Base-by-base conservation (phyloP, 2,113 vertebrate species). In the Platichthys stellatus region DNA sequence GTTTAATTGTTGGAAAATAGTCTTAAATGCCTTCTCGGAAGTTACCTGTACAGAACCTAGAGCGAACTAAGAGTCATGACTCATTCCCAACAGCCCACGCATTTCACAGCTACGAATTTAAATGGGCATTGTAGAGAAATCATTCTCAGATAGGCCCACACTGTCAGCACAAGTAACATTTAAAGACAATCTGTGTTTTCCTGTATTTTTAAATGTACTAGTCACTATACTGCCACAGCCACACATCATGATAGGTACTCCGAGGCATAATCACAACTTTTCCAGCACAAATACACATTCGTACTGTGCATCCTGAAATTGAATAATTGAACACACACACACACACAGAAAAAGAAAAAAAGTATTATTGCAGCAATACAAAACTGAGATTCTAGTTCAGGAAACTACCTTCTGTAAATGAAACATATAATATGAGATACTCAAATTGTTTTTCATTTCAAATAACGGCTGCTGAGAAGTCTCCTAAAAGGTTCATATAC, bases 11-110 rank as follows among this genome's bases (percentile, higher is more conserved):
- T 70, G 38, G 6, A 58, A 60, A 78, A 72, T 2, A 38, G 17
- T 45, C 74, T 81, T 63, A 31, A 47, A 38, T 72, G 26, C 76
- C 83, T 79, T 74, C 74, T 84, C 74, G 74, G 54, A 82, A 66
- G 64, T 78, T 64, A 20, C 20, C 51, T 54, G 51, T n/a, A n/a
- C 51, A 8, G n/a, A 23, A 24, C 21, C 54, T 5, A 12, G 54
- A 57, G 54, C 8, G 3, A 59, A 35, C 64, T 38, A 23, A 43
- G 59, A 69, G 43, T 62, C 65, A 77, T 80, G 82, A 81, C 72
- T 88, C 84, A 86, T 28, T 63, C 51, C 20, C 11, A 15, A 7
- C 79, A 76, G 67, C 86, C 82, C 63, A 75, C 80, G 81, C 58
- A n/a, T 63, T 83, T 74, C 35, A 76, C 76, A 69, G 72, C 51